Percentiles rank a stretch among this genome's conserved stretches.
Evolutionary conservation across 2,113 vertebrate species (phyloP).

Genomic region (Alosa alosa): DNA sequence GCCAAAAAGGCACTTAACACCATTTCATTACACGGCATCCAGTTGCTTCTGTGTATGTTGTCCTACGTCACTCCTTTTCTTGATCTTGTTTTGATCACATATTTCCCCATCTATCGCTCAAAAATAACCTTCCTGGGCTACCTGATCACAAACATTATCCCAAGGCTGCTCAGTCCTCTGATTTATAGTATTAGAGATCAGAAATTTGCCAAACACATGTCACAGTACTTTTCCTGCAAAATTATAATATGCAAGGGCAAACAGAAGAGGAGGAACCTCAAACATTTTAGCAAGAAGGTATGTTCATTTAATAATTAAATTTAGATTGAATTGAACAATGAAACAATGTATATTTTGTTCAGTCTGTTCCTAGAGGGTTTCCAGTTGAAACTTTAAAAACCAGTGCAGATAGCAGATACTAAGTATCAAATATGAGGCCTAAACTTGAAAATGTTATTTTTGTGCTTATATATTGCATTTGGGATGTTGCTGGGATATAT

Average conservation of each 20-base stretch:
- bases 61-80: conserved; percentile 44
- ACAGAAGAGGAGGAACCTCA: background rate
- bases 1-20: conserved; percentile 57
- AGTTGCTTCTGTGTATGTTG: conserved; percentile 56
- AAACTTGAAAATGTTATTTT: too few relatives aligned
- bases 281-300: background rate
- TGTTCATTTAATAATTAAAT: background rate
- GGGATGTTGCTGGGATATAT: too few relatives aligned
- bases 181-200: conserved; percentile 62
- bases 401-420: too few relatives aligned
- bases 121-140: conserved; percentile 42
- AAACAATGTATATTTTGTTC: background rate
- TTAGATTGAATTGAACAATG: background rate
- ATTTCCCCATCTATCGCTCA: conserved; percentile 18
- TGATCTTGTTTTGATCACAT: conserved; percentile 8
- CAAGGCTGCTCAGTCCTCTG: conserved; percentile 59
- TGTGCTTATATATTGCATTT: too few relatives aligned
- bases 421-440: too few relatives aligned
- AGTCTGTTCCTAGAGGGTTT: too few relatives aligned
- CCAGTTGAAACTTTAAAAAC: too few relatives aligned
- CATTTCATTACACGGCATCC: conserved; percentile 60
- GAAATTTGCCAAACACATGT: conserved; percentile 44
- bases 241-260: background rate
- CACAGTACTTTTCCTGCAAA: conserved; percentile 10
- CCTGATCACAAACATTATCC: conserved; percentile 49